Evolutionary conservation across 2,888 invertebrate species (phyloP).

Genomic region (Phlogophora meticulosa): DNA sequence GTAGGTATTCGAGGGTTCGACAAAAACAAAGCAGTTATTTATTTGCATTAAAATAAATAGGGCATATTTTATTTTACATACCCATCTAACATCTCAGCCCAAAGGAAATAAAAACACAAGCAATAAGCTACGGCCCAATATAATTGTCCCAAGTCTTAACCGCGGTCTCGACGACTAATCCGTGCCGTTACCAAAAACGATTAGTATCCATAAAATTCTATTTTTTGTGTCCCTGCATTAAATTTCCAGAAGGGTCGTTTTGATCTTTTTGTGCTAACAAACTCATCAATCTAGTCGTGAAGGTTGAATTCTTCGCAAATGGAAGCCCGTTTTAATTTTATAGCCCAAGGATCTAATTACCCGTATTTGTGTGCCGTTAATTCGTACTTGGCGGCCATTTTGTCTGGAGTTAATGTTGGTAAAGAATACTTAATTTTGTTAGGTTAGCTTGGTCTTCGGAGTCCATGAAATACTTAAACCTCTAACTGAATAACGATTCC

Average conservation of each 20-base stretch:
- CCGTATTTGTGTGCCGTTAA: slow-evolving; percentile 59
- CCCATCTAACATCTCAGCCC: background rate
- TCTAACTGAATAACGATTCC: too few species aligned
- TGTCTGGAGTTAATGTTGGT: slow-evolving; percentile 42
- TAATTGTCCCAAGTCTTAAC: background rate
- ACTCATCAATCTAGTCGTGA: slow-evolving; percentile 65
- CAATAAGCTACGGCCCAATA: background rate
- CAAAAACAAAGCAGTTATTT: too few species aligned
- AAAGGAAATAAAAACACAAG: background rate
- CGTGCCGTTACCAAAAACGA: slow-evolving; percentile 29
- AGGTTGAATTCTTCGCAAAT: slow-evolving; percentile 60
- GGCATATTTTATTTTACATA: too few species aligned
- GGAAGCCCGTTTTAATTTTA: slow-evolving; percentile 64
- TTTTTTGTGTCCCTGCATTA: slow-evolving; percentile 20
- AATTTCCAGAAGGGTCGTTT: slow-evolving; percentile 16
- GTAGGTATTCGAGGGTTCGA: too few species aligned
- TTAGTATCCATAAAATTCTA: slow-evolving; percentile 2
- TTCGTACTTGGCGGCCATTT: slow-evolving; percentile 59
- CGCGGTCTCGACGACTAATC: slow-evolving; percentile 6
- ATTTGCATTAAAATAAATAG: too few species aligned
- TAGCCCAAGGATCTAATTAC: slow-evolving; percentile 57
- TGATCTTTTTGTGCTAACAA: slow-evolving; percentile 22
- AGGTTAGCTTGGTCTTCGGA: background rate
- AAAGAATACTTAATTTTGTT: slow-evolving; percentile 22
- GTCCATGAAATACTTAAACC: too few species aligned